These are phyloP conservation scores for Pseudococcus longispinus DNA, from an alignment of 2,888 invertebrate species.

Conservation along the genomic window DNA sequence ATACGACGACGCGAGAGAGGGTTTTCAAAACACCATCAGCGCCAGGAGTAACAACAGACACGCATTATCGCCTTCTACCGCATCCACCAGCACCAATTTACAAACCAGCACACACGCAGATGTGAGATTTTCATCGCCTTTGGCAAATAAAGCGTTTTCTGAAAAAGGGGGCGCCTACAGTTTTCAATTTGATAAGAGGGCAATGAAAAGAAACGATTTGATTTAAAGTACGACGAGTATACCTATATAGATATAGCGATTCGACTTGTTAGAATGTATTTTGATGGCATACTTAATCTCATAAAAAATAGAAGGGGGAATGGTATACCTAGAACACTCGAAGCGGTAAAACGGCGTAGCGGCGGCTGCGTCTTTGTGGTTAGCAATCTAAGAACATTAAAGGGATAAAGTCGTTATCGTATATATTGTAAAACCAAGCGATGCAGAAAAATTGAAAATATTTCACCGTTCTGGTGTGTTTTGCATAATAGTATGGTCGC, in stretches of 20 bases:
- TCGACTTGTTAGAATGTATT: constrained; percentile 34
- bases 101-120: background rate
- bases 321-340: background rate
- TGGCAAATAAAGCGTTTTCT: constrained; percentile 5
- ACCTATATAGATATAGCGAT: background rate
- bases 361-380: background rate
- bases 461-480: background rate
- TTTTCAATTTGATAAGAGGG: constrained; percentile 28
- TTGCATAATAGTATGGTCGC: background rate
- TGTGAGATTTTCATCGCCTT: background rate
- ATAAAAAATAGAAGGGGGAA: background rate
- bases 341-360: background rate
- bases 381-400: constrained; percentile 27
- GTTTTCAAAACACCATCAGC: background rate
- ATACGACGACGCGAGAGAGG: background rate
- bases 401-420: constrained; percentile 40
- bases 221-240: background rate
- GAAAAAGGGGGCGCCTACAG: constrained; percentile 9
- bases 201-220: constrained; percentile 31
- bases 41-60: too few relatives aligned
- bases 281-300: constrained; percentile 26
- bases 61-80: background rate
- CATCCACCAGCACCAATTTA: background rate
- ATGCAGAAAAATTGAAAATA: constrained; percentile 44
- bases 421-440: constrained; percentile 26